Percentiles rank a stretch among this genome's conserved stretches.
Conservation (phyloP, 2,888 invertebrate genomes). For the Syritta pipiens region DNA sequence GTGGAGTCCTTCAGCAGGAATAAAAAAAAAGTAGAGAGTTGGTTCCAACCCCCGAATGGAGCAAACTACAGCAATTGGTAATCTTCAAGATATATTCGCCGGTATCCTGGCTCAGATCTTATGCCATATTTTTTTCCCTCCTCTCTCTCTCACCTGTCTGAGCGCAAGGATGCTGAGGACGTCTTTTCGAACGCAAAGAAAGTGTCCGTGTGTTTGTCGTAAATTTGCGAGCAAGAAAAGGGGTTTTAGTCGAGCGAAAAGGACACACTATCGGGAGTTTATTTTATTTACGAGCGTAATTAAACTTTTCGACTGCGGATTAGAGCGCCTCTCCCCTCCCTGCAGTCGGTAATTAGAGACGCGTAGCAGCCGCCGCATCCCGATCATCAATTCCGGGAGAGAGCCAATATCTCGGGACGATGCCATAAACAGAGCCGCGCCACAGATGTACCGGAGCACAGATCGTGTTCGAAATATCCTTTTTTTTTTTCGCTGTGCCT, state of each 20-base stretch:
- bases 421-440: constrained; percentile 33
- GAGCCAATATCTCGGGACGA: constrained; percentile 8
- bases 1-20: constrained; percentile 6
- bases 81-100: constrained; percentile 65
- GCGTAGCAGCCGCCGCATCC: background rate
- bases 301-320: constrained; percentile 42
- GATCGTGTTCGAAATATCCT: constrained; percentile 22
- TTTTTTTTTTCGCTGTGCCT: constrained; percentile 22
- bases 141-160: constrained; percentile 59
- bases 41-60: no score
- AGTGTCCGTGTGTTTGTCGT: constrained; percentile 55
- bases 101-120: constrained; percentile 61
- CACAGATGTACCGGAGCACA: constrained; percentile 57
- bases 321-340: no score
- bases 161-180: constrained; percentile 29
- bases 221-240: constrained; percentile 40
- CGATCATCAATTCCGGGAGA: constrained; percentile 8
- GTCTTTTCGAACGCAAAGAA: constrained; percentile 46
- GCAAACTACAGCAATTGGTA: constrained; percentile 64
- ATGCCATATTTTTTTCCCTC: constrained; percentile 65
- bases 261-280: constrained; percentile 63
- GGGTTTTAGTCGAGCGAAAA: background rate
- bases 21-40: no score
- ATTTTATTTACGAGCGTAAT: constrained; percentile 68
- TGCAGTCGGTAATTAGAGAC: constrained; percentile 42